phyloP scores from a whole-genome alignment of 2,113 vertebrate species.

The Rhabdornis inornatus region DNA sequence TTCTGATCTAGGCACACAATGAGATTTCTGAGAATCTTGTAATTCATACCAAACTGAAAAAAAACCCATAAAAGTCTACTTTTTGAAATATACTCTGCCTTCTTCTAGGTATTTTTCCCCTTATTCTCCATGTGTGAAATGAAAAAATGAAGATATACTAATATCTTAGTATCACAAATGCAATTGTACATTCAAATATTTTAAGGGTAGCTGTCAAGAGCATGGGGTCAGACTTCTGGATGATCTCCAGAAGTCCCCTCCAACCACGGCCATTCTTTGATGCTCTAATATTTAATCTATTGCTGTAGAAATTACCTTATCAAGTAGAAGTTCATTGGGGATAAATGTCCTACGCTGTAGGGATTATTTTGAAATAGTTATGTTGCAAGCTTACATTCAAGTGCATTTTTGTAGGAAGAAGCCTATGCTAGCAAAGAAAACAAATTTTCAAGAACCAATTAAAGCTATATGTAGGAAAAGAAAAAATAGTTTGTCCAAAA shows the following conservation, averaged over 20 bases:
- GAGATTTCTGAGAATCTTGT: neutral
- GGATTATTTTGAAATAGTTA: neutral
- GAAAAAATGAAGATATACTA: neutral
- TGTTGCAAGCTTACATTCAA: neutral
- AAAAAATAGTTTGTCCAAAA: neutral
- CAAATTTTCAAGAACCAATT: neutral
- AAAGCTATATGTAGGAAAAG: neutral
- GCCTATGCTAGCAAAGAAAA: rapidly evolving
- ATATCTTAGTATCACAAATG: neutral
- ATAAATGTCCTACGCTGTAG: neutral
- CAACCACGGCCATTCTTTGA: neutral
- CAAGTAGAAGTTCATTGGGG: neutral
- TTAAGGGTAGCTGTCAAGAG: neutral
- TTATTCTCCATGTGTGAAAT: neutral
- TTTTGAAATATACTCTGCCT: neutral
- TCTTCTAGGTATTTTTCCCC: neutral
- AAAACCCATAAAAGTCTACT: neutral
- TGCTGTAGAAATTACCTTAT: neutral
- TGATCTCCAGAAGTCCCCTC: neutral
- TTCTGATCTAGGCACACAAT: neutral
- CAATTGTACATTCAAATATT: neutral
- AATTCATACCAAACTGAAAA: neutral
- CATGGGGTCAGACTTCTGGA: neutral
- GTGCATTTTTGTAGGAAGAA: neutral
- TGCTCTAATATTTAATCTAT: neutral